Evolutionary conservation across 2,113 vertebrate species (phyloP).

Genomic region (Hirundichthys speculiger): DNA sequence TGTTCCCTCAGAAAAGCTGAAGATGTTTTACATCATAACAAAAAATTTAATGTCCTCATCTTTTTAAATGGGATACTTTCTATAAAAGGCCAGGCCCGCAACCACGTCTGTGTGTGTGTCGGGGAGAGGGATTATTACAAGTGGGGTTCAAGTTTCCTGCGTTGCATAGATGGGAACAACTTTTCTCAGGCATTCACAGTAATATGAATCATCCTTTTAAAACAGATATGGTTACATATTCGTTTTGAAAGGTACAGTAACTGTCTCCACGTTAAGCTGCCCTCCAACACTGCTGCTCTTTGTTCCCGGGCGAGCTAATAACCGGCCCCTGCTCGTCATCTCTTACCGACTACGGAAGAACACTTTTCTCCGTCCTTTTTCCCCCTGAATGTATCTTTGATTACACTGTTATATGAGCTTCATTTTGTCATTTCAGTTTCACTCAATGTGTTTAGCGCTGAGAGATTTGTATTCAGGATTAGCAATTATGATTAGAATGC

Average conservation of each 20-base stretch:
- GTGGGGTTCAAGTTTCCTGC: slow-evolving; percentile 94
- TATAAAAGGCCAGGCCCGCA: slow-evolving; percentile 94
- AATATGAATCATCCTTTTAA: slow-evolving; percentile 99
- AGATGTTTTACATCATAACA: slow-evolving; percentile 98
- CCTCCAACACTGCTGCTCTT: slow-evolving; percentile 89
- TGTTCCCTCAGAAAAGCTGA: slow-evolving; percentile 92
- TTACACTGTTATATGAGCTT: slow-evolving; percentile 65
- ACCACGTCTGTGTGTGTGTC: slow-evolving; percentile 69
- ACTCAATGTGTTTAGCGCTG: slow-evolving; percentile 68
- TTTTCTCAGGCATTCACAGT: slow-evolving; percentile 92
- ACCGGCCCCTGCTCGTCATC: slow-evolving; percentile 87
- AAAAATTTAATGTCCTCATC: slow-evolving; percentile 91
- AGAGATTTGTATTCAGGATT: slow-evolving; percentile 77
- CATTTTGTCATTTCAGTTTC: slow-evolving; percentile 73
- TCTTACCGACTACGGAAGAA: slow-evolving; percentile 70
- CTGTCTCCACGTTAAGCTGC: slow-evolving; percentile 84
- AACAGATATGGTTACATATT: slow-evolving; percentile 99
- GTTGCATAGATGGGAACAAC: slow-evolving; percentile 91
- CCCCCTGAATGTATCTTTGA: slow-evolving; percentile 63
- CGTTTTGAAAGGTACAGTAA: slow-evolving; percentile 98
- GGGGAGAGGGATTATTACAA: slow-evolving; percentile 87
- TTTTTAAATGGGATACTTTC: slow-evolving; percentile 92
- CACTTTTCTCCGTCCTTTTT: slow-evolving; percentile 43
- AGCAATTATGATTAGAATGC: slow-evolving; percentile 76
- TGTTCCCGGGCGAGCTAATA: slow-evolving; percentile 90